Conservation (phyloP, 92 coral and sea anemone species). For the Virgularia gustaviana region DNA sequence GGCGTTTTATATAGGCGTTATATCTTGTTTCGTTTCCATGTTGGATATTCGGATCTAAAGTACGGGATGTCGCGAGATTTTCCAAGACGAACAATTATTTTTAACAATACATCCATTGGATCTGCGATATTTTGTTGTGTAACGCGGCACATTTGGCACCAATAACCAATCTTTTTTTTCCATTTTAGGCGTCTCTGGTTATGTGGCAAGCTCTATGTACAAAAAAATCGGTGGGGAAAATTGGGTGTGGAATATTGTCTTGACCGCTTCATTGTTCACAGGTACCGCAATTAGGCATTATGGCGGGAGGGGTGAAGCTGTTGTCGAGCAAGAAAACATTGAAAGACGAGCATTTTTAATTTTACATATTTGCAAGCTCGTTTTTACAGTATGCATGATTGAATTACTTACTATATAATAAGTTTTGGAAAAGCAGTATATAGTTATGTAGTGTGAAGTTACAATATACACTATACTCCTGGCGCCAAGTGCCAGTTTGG, state of each 20-base stretch:
- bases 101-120: neutral
- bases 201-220: constrained; percentile 84
- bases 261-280: constrained; percentile 84
- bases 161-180: neutral
- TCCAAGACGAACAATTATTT: no score
- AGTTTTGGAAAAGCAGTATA: no score
- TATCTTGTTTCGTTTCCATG: no score
- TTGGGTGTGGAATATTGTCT: constrained; percentile 95
- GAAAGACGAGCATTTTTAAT: neutral
- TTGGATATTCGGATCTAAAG: no score
- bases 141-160: neutral
- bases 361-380: neutral
- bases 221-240: constrained; percentile 91
- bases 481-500: no score
- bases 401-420: no score
- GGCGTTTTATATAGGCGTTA: no score
- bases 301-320: no score
- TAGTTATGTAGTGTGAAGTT: no score
- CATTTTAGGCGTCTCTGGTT: constrained; percentile 82
- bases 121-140: neutral
- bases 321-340: no score
- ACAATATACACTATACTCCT: no score
- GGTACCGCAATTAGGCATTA: constrained; percentile 49
- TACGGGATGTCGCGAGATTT: no score
- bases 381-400: neutral